Evolutionary conservation across 1,140 invertebrate genomes (phyloP), one percentile per base, ranked within the genome.

Genomic region (Brachionus rubens): DNA sequence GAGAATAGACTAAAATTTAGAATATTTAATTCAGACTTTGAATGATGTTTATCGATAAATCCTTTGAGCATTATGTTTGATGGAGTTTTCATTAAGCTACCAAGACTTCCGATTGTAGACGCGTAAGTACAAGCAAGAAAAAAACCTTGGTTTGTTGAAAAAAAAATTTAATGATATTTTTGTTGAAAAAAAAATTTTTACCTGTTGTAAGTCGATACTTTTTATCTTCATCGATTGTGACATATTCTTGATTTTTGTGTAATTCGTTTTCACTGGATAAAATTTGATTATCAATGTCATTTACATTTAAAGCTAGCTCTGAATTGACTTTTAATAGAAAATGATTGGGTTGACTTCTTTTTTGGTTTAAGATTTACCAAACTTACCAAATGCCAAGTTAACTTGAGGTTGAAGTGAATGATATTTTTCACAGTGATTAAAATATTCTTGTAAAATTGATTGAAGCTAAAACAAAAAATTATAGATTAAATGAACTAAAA

Each of bases 11-110:
- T 70, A 50, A 48, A 70, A 70, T 70, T 70, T 28, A 48, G 14
- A 70, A 70, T 26, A n/a, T 70, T 70, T 21, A 70, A 70, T 12
- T 48, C 28, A 12, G n/a, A 19, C 26, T 47, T 12, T 2, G 65
- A 0, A 24, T 28, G 26, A n/a, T 68, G n/a, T 70, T 50, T 47
- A 47, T 48, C 33, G 0, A 70, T 70, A 28, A 48, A 50, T 14
- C 19, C 41, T 47, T 70, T 70, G 1, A 70, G 21, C 21, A 70
- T 12, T 16, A 70, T 24, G 19, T 65, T 65, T 16, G 91, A 91
- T 5, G 90, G 90, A 0, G 91, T 91, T 1, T 91, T 92, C 6
- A 92, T 91, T 2, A 94, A 82, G 0, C 91, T 91, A 0, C 91
- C 90, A 43, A 89, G 90, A 12, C 92, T 92, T 7, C 91, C 92